These are phyloP conservation scores for Uropetala carovei DNA, from an alignment of 2,888 invertebrate genomes.

Conservation along the genomic window DNA sequence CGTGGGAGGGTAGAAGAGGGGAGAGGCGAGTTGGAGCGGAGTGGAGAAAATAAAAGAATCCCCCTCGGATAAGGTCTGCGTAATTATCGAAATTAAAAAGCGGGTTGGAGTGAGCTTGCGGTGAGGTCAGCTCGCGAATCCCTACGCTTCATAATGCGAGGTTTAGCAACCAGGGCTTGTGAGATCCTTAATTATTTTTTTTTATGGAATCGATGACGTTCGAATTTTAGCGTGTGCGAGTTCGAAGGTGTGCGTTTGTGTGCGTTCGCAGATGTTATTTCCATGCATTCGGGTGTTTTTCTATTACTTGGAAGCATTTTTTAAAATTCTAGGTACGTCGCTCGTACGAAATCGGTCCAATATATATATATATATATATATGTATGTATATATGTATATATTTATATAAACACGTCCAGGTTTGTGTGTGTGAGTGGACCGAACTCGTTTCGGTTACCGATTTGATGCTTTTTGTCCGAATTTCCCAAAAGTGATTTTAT, in stretches of 20 bases:
- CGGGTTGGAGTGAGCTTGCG: neutral
- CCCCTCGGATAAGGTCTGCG: conserved; percentile 59
- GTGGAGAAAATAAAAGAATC: conserved; percentile 37
- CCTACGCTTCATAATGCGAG: neutral
- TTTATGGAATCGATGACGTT: neutral
- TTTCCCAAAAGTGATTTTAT: too few relatives aligned
- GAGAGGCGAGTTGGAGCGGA: neutral
- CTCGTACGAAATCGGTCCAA: too few relatives aligned
- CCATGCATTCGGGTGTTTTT: neutral
- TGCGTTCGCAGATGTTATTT: neutral
- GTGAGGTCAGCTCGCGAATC: conserved; percentile 20
- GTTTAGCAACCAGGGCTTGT: neutral
- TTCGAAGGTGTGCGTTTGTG: neutral
- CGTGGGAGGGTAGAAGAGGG: neutral
- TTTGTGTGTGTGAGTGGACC: too few relatives aligned
- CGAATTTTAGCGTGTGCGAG: neutral
- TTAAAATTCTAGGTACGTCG: too few relatives aligned
- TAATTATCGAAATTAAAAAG: conserved; percentile 63
- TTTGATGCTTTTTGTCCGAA: too few relatives aligned
- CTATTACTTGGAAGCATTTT: too few relatives aligned
- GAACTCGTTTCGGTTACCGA: too few relatives aligned
- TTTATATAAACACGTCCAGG: too few relatives aligned
- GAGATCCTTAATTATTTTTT: neutral
- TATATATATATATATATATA: too few relatives aligned
- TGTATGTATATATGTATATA: too few relatives aligned